Evolutionary conservation across 2,113 vertebrate species (phyloP), one percentile per base, ranked within the genome.

Genomic region (Hirundichthys speculiger): DNA sequence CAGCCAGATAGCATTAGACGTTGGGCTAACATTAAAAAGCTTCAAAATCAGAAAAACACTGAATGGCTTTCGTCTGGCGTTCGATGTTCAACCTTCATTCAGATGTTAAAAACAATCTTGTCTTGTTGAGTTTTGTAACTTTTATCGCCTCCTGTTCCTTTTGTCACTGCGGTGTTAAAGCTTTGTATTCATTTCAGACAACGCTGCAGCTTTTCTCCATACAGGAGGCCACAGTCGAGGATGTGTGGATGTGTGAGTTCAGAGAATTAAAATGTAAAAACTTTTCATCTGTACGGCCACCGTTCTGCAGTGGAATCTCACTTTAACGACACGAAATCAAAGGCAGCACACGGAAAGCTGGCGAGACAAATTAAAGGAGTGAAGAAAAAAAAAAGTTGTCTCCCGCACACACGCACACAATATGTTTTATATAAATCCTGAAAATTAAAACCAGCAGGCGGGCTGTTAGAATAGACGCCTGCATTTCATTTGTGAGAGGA

Each of bases 361-460:
- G 43, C 9, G 21, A 65, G 54, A 69, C 61, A 46, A 71, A 79
- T 65, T 71, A 64, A 64, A 55, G 62, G 25, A 69, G 64, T 42
- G 34, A 61, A 61, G 64, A 52, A 22, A 34, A 4, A 27, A 27
- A 27, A 2, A 64, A 40, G 61, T 9, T 34, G 49, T 40, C 27
- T 48, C 15, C 43, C 40, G 58, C 18, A 25, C 54, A 19, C 46
- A 39, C 51, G 50, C 61, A 54, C 53, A 12, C 52, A 25, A 30
- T 59, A 25, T 49, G 47, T 51, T 65, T 43, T 40, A 48, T 66
- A 72, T 70, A 43, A 45, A 20, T 54, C 27, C 20, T 38, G 43
- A 73, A 77, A 77, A 77, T 77, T 53, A 61, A 79, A 80, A 68
- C 50, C 75, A 64, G 75, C 41, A 66, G 58, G 65, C 14, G 45